A percentile compares a stretch with the other conserved stretches of the same genome.
These are phyloP conservation scores for Octopus bimaculoides DNA, from an alignment of 1,140 invertebrate genomes.

Conservation along the genomic window DNA sequence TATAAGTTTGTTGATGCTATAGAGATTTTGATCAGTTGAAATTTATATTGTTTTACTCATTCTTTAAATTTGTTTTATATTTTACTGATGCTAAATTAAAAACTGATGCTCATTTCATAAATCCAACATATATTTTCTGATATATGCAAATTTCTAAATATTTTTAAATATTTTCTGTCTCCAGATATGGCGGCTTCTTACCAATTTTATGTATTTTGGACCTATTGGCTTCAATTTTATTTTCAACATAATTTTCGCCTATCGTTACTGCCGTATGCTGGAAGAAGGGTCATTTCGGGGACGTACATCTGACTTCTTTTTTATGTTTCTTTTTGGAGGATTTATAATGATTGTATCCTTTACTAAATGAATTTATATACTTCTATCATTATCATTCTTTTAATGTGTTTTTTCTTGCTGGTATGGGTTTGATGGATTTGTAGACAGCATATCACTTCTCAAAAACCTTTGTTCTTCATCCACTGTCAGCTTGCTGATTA, in stretches of 20 bases:
- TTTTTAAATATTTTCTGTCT: conserved; percentile 36
- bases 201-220: conserved; percentile 98
- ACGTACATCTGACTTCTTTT: conserved; percentile 95
- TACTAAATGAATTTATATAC: not conserved
- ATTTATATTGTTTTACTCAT: too few relatives aligned
- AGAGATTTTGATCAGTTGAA: too few relatives aligned
- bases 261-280: conserved; percentile 97
- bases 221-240: conserved; percentile 98
- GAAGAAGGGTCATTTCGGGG: conserved; percentile 98
- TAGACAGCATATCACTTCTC: too few relatives aligned
- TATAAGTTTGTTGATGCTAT: too few relatives aligned
- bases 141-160: not conserved
- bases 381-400: not conserved
- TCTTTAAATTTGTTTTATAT: too few relatives aligned
- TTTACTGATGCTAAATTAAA: too few relatives aligned
- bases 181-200: conserved; percentile 89
- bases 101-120: too few relatives aligned
- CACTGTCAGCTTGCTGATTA: too few relatives aligned
- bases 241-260: conserved; percentile 99
- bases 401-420: too few relatives aligned
- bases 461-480: too few relatives aligned
- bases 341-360: conserved; percentile 65
- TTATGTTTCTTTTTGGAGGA: conserved; percentile 98
- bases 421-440: too few relatives aligned
- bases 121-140: too few relatives aligned